Percentiles rank a stretch among this genome's conserved stretches.
phyloP scores from a whole-genome alignment of 2,888 invertebrate genomes.

The Thelaira solivaga region DNA sequence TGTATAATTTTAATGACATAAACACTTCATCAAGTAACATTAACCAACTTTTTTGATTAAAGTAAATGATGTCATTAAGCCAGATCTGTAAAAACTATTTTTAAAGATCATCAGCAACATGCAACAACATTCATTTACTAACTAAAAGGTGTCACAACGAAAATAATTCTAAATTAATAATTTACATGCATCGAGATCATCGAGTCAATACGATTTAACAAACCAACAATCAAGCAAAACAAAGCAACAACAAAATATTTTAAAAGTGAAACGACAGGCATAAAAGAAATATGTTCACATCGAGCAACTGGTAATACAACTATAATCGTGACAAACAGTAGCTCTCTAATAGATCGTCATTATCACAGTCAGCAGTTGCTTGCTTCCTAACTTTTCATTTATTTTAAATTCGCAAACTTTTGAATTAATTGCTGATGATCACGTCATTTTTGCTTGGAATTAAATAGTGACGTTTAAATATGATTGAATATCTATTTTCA shows the following conservation, averaged over 20 bases:
- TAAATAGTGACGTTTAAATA: slow-evolving; percentile 22
- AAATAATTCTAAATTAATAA: slow-evolving; percentile 49
- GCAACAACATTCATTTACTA: neutral
- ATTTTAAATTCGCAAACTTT: slow-evolving; percentile 21
- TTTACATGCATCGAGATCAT: slow-evolving; percentile 49
- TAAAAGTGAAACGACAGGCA: slow-evolving; percentile 6
- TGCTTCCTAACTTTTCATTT: no score
- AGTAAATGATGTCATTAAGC: slow-evolving; percentile 44
- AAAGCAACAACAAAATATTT: slow-evolving; percentile 16
- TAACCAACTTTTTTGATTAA: slow-evolving; percentile 10
- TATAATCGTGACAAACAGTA: slow-evolving; percentile 54
- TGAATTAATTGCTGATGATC: slow-evolving; percentile 57
- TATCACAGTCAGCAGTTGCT: slow-evolving; percentile 25
- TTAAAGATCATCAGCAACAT: slow-evolving; percentile 8
- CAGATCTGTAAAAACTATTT: slow-evolving; percentile 13
- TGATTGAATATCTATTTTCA: slow-evolving; percentile 3
- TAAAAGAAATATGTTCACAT: slow-evolving; percentile 23
- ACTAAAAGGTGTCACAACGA: slow-evolving; percentile 47
- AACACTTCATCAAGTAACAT: slow-evolving; percentile 43
- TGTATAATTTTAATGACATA: slow-evolving; percentile 42
- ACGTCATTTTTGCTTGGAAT: slow-evolving; percentile 34
- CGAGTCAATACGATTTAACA: no score
- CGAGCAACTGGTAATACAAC: neutral
- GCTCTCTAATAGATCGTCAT: slow-evolving; percentile 30
- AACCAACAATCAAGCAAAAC: no score